Base-by-base conservation (phyloP, 2,888 invertebrate genomes). In the Lepidocyrtinus sp. region DNA sequence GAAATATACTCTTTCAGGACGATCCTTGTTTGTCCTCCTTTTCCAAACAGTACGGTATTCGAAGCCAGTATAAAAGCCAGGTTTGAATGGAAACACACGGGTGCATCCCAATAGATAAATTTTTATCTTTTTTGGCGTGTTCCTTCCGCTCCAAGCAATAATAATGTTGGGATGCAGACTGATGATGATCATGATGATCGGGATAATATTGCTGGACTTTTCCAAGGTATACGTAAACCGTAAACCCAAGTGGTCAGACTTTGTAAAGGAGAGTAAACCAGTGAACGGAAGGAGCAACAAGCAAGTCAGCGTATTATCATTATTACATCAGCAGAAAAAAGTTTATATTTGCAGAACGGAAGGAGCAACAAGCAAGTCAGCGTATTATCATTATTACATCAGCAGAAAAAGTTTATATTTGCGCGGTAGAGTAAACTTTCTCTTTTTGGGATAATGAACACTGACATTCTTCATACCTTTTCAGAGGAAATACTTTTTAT, bases 301-400 rank as follows among this genome's bases (percentile, higher is more conserved):
- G 78, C 78, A 78, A 78, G 26, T 68, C 72, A 72, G 59, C 72
- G 50, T 36, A 77, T 72, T 67, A 71, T 68, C 69, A 45, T 50
- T 50, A 50, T 50, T 50, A 50, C 50, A 50, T 50, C 50, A 50
- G 50, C 50, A 50, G 15, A 12, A 22, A 62, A 62, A 62, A 62
- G 21, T 3, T 22, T 62, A 19, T 62, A 15, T 62, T 17, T 62
- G 24, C 7, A 50, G n/a, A n/a, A 46, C 17, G 73, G 26, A 46
- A 67, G 50, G 68, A 67, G 78, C 78, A 78, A 78, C 78, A 78
- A 78, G 78, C 78, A 78, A 78, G 26, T 68, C 72, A 72, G 59
- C 72, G 50, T 36, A 77, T 72, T 67, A 71, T 68, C 69, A 45
- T 50, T 50, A 50, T 50, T 50, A 50, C 50, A 50, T 50, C 50